Evolutionary conservation across 2,797 vertebrate species (phyloP).

Genomic region (Dicrostonyx torquatus): DNA sequence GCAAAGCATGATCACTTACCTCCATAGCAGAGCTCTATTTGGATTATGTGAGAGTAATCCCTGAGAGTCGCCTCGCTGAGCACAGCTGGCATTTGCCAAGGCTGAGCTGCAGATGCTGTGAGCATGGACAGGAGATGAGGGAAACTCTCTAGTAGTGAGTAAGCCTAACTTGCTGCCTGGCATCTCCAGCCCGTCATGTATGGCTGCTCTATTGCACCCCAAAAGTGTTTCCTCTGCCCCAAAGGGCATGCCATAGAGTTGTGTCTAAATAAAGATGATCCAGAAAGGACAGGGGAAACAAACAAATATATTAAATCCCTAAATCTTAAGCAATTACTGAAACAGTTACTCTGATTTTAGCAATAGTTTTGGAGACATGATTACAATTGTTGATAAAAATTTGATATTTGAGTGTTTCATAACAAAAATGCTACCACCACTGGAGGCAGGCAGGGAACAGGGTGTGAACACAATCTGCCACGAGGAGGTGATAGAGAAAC

Average conservation of each 20-base stretch:
- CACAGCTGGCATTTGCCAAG: neutral
- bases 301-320: neutral
- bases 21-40: neutral
- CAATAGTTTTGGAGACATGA: neutral
- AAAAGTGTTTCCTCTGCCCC: neutral
- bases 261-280: neutral
- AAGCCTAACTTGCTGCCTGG: too few species aligned
- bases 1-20: neutral
- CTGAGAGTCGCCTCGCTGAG: neutral
- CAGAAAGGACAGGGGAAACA: neutral
- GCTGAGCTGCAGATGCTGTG: neutral
- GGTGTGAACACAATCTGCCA: neutral
- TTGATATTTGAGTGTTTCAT: neutral
- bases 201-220: neutral
- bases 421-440: neutral
- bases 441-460: neutral
- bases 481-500: neutral
- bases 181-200: too few species aligned
- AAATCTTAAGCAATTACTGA: conserved; percentile 8
- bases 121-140: too few species aligned
- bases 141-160: neutral
- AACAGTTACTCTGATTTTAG: neutral
- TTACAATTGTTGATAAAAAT: neutral
- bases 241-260: neutral
- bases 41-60: neutral